phyloP scores from a whole-genome alignment of 2,113 vertebrate genomes.

The Cryptomyrus ogoouensis region DNA sequence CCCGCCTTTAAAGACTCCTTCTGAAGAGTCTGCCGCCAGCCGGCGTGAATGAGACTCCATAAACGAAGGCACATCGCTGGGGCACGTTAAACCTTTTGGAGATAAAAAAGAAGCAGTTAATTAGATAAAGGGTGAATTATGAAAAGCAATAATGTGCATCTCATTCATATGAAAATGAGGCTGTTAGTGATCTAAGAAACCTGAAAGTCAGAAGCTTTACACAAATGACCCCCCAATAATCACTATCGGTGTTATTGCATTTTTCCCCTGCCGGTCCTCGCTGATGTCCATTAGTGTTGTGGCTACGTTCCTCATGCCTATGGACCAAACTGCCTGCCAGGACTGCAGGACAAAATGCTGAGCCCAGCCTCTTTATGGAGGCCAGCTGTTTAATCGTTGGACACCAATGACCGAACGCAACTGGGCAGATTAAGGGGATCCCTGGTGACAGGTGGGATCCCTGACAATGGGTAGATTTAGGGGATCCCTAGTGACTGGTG shows the following conservation, averaged over 20 bases:
- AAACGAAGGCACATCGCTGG: constrained; percentile 47
- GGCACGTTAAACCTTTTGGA: constrained; percentile 42
- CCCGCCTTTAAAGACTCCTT: constrained; percentile 31
- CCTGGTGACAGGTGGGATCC: not conserved
- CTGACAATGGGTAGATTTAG: not conserved
- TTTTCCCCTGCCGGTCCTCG: not conserved
- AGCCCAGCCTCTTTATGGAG: not conserved
- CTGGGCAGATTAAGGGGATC: not conserved
- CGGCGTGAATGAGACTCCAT: constrained; percentile 21
- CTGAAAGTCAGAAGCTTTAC: constrained; percentile 19
- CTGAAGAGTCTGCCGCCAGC: not conserved
- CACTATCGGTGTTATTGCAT: not conserved
- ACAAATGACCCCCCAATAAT: not conserved
- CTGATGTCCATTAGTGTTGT: not conserved
- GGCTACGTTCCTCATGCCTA: not conserved
- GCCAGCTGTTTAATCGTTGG: not conserved
- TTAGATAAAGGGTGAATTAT: constrained; percentile 35
- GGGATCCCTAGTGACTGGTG: not conserved
- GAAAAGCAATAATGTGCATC: constrained; percentile 29
- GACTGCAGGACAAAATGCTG: not conserved
- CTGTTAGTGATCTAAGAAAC: constrained; percentile 1
- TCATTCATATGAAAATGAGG: constrained; percentile 36
- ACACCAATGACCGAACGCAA: not conserved
- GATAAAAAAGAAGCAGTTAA: constrained; percentile 53
- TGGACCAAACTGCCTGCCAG: not conserved